These are phyloP conservation scores for Lamellibrachia satsuma DNA, from an alignment of 2,888 invertebrate species.

Conservation along the genomic window DNA sequence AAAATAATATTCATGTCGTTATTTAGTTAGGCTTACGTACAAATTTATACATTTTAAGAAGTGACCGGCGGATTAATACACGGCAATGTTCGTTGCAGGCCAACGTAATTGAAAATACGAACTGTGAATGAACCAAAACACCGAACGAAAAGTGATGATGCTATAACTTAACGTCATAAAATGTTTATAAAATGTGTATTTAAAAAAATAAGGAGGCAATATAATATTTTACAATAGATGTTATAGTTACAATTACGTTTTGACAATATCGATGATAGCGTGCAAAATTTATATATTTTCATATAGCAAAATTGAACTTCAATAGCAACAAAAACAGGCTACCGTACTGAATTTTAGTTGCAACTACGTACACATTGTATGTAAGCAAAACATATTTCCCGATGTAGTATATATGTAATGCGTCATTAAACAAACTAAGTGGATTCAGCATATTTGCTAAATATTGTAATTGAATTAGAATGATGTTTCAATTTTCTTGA, in stretches of 20 bases:
- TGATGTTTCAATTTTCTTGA: neutral
- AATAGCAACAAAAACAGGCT: neutral
- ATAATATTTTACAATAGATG: neutral
- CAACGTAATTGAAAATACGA: constrained; percentile 17
- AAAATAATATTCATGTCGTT: neutral
- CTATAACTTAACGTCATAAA: neutral
- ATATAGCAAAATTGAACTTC: neutral
- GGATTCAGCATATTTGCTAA: neutral
- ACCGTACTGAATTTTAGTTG: neutral
- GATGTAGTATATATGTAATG: neutral
- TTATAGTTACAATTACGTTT: neutral
- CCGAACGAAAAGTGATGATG: neutral
- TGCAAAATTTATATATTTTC: neutral
- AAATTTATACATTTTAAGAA: neutral
- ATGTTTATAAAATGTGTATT: neutral
- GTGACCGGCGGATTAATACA: neutral
- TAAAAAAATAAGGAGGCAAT: neutral
- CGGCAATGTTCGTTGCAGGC: constrained; percentile 4
- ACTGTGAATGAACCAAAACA: neutral
- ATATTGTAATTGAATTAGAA: neutral
- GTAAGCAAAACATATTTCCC: neutral
- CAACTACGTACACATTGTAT: neutral
- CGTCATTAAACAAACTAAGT: neutral
- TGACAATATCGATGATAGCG: neutral
- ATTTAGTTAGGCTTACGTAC: neutral